A percentile compares a stretch with the other conserved stretches of the same genome.
These are phyloP conservation scores for Lingula anatina DNA, from an alignment of 2,888 invertebrate species.

Conservation along the genomic window DNA sequence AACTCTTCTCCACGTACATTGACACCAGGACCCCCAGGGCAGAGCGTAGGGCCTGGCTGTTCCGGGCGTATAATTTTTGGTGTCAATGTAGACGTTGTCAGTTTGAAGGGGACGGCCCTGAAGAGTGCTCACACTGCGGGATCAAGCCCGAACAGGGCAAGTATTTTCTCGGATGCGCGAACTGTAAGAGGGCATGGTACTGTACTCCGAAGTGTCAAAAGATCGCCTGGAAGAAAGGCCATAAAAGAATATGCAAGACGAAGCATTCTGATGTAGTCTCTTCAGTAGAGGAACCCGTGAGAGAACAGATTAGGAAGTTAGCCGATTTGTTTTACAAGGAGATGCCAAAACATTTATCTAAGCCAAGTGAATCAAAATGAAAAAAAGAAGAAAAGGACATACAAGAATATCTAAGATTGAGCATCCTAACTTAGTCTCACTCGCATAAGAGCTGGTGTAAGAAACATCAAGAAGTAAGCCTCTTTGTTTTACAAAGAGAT, in stretches of 20 bases:
- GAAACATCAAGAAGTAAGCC: no score
- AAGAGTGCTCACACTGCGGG: conserved; percentile 29
- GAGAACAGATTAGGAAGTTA: no score
- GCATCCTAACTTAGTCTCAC: no score
- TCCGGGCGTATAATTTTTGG: conserved; percentile 42
- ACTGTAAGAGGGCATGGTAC: conserved; percentile 38
- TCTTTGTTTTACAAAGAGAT: no score
- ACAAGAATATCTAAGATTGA: no score
- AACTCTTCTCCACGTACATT: conserved; percentile 36
- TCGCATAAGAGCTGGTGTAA: no score
- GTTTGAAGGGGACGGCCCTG: conserved; percentile 33
- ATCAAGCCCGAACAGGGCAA: conserved; percentile 19
- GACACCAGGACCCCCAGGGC: conserved; percentile 33
- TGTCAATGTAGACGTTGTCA: conserved; percentile 34
- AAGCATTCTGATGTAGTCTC: no score
- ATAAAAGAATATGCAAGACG: conserved; percentile 27
- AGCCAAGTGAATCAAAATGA: no score
- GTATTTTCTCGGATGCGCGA: conserved; percentile 31
- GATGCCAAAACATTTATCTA: no score
- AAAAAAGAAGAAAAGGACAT: no score
- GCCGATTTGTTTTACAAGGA: no score
- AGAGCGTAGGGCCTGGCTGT: conserved; percentile 37
- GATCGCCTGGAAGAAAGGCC: conserved; percentile 32
- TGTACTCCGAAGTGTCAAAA: conserved; percentile 36
- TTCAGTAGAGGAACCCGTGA: no score